A percentile compares a stretch with the other conserved stretches of the same genome.
These are phyloP conservation scores for Seira musarum DNA, from an alignment of 2,888 invertebrate species.

Conservation along the genomic window DNA sequence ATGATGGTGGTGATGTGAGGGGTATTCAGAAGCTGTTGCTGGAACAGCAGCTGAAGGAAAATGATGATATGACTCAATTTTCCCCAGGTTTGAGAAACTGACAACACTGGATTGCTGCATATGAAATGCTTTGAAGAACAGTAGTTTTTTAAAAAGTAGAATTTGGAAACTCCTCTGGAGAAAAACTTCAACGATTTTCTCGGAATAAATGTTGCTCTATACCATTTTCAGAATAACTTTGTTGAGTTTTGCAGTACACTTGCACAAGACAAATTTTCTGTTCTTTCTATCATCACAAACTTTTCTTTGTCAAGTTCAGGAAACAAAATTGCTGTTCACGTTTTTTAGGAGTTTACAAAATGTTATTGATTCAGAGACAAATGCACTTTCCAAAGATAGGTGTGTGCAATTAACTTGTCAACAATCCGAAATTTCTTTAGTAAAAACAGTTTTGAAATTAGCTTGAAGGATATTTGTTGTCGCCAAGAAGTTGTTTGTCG, in stretches of 20 bases:
- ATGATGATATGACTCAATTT: slow-evolving; percentile 52
- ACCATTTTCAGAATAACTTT: no score
- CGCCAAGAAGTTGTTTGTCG: not conserved
- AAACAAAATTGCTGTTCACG: no score
- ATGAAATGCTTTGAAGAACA: slow-evolving; percentile 32
- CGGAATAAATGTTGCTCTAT: no score
- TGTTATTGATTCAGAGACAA: no score
- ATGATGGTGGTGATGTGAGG: slow-evolving; percentile 30
- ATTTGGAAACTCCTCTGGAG: no score
- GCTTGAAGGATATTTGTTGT: no score
- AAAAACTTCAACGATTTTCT: no score
- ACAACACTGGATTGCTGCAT: slow-evolving; percentile 55
- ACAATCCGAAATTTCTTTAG: slow-evolving; percentile 5
- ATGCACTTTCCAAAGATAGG: slow-evolving; percentile 9
- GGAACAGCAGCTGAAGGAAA: slow-evolving; percentile 52
- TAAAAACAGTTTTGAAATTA: no score
- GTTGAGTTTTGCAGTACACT: no score
- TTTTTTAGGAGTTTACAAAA: no score
- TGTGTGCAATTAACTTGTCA: slow-evolving; percentile 47
- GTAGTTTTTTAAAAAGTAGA: no score
- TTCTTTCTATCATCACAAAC: not conserved
- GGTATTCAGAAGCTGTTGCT: slow-evolving; percentile 47
- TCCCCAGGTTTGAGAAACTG: slow-evolving; percentile 55
- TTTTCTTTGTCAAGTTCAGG: no score
- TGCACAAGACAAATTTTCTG: not conserved